Percentiles rank a stretch among this genome's conserved stretches.
These are phyloP conservation scores for Scaptomyza flava DNA, from an alignment of 2,888 invertebrate genomes.

Conservation along the genomic window DNA sequence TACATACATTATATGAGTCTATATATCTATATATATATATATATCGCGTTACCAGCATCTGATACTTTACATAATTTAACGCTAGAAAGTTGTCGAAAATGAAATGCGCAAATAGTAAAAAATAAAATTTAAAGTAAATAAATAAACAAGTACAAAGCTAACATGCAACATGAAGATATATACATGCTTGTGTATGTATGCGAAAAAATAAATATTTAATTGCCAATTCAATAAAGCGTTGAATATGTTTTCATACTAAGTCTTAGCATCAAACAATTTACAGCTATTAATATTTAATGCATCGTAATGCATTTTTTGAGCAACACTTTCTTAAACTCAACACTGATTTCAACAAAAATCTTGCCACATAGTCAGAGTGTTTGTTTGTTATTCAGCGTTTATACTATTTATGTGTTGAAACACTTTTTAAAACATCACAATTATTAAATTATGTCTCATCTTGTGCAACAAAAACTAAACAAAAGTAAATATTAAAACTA, in stretches of 20 bases:
- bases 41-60: constrained; percentile 32
- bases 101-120: constrained; percentile 49
- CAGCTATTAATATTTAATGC: constrained; percentile 57
- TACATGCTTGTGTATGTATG: constrained; percentile 6
- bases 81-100: constrained; percentile 76
- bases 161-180: constrained; percentile 38
- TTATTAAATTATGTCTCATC: background rate
- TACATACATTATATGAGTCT: background rate
- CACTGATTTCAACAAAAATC: constrained; percentile 12
- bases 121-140: constrained; percentile 21
- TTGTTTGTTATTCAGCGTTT: background rate
- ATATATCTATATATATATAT: background rate
- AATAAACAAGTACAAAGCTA: constrained; percentile 19
- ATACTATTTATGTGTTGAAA: background rate
- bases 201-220: constrained; percentile 21
- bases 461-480: no score
- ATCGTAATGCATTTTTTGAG: constrained; percentile 64
- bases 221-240: constrained; percentile 42
- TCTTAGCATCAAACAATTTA: constrained; percentile 9
- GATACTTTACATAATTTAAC: constrained; percentile 71
- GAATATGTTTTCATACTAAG: constrained; percentile 11
- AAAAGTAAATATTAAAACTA: no score
- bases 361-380: constrained; percentile 12
- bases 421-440: background rate
- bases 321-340: constrained; percentile 66